Evolutionary conservation across 2,113 vertebrate species (phyloP).

Genomic region (Ceyx margarethae): DNA sequence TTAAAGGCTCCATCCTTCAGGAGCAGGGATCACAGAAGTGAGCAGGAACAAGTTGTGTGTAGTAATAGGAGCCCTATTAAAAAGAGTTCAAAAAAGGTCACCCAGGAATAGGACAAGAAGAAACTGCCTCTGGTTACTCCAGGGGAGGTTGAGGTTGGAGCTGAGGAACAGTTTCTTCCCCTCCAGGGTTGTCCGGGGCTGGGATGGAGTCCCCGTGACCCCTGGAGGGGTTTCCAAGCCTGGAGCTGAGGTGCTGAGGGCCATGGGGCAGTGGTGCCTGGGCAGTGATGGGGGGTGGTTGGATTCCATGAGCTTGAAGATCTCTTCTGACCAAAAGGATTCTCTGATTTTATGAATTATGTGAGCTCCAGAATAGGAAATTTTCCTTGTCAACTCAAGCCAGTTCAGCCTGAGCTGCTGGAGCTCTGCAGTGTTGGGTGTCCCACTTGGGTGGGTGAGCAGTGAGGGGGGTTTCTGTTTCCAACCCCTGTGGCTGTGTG

Average conservation of each 20-base stretch:
- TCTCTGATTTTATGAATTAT: not conserved
- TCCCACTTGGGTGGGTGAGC: not conserved
- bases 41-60: not conserved
- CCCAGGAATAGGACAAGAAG: not conserved
- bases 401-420: not conserved
- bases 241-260: not conserved
- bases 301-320: not conserved
- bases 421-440: not conserved
- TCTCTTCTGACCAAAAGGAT: not conserved
- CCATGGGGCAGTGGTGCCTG: too few relatives aligned
- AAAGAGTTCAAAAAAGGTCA: not conserved
- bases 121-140: not conserved
- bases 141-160: not conserved
- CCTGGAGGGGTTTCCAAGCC: not conserved
- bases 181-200: not conserved
- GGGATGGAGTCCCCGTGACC: not conserved
- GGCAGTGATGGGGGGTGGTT: not conserved
- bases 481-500: fast-evolving
- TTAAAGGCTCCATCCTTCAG: not conserved
- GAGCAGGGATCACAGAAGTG: not conserved
- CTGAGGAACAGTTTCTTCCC: not conserved
- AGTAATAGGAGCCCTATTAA: not conserved
- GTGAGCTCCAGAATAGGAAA: not conserved
- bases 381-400: not conserved
- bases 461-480: not conserved